Conservation (phyloP, 2,888 invertebrate species). For the Podotricha telesiphe region DNA sequence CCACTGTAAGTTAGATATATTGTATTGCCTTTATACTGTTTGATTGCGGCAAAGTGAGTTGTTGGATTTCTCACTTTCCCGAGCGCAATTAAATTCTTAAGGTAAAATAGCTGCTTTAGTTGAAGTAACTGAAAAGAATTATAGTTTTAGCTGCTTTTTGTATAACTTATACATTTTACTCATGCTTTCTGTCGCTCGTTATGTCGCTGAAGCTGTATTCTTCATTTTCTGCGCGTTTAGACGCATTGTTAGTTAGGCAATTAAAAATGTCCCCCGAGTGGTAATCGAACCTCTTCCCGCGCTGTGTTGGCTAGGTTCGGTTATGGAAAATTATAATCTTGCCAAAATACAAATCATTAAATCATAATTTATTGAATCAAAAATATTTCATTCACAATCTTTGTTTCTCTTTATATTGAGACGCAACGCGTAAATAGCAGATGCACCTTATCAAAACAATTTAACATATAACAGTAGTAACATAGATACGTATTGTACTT, state of each 20-base stretch:
- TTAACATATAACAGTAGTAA: no score
- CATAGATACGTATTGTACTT: no score
- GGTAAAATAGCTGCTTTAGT: neutral
- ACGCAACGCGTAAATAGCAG: neutral
- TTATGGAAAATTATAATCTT: no score
- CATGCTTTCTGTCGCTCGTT: no score
- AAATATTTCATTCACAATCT: neutral
- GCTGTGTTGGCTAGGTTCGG: no score
- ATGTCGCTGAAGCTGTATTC: no score
- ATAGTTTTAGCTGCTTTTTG: no score
- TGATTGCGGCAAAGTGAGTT: neutral
- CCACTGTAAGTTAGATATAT: neutral
- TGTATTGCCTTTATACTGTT: constrained; percentile 1
- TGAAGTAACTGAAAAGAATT: neutral
- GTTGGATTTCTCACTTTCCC: neutral
- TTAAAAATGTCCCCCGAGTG: neutral
- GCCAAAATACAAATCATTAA: no score
- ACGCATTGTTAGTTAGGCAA: neutral
- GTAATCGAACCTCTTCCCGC: no score
- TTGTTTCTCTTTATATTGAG: constrained; percentile 16
- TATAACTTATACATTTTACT: no score
- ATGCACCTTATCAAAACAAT: constrained; percentile 10
- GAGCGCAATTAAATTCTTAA: neutral
- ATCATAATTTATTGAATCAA: no score
- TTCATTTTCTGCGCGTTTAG: neutral